Conservation (phyloP, 2,888 invertebrate species). For the Nysson spinosus region DNA sequence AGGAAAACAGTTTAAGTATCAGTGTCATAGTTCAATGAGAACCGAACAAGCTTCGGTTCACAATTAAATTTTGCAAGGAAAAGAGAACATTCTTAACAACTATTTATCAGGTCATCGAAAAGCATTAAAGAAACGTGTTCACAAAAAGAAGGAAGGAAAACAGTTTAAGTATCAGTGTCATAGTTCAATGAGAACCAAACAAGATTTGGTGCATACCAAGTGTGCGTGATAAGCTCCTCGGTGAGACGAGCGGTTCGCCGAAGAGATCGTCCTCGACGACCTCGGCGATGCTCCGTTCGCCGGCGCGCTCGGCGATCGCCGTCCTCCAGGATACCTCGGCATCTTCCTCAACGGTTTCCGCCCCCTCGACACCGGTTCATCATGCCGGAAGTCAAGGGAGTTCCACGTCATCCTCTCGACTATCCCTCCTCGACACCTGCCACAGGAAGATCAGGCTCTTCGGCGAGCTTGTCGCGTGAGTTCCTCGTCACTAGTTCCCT, state of each 20-base stretch:
- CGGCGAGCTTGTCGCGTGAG: constrained; percentile 87
- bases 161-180: constrained; percentile 22
- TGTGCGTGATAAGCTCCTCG: constrained; percentile 71
- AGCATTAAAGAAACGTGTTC: not conserved
- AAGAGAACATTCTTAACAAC: too few species aligned
- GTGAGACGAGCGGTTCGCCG: constrained; percentile 71
- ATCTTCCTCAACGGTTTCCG: constrained; percentile 64
- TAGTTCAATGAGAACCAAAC: constrained; percentile 64
- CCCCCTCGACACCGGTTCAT: constrained; percentile 69
- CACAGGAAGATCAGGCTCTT: constrained; percentile 86
- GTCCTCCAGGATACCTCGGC: constrained; percentile 57
- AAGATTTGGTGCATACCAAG: constrained; percentile 71
- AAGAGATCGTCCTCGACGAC: constrained; percentile 59
- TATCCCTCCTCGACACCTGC: constrained; percentile 85
- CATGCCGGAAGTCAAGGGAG: constrained; percentile 72
- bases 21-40: too few species aligned
- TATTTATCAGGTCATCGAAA: too few species aligned
- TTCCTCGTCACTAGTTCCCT: constrained; percentile 55
- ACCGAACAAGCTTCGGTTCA: too few species aligned
- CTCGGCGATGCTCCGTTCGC: constrained; percentile 69
- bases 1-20: too few species aligned
- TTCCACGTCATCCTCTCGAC: constrained; percentile 71
- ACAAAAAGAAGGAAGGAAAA: not conserved
- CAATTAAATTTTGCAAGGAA: too few species aligned
- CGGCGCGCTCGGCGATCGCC: constrained; percentile 70